Conservation (phyloP, 1,140 invertebrate genomes). For the Dysdera silvatica region DNA sequence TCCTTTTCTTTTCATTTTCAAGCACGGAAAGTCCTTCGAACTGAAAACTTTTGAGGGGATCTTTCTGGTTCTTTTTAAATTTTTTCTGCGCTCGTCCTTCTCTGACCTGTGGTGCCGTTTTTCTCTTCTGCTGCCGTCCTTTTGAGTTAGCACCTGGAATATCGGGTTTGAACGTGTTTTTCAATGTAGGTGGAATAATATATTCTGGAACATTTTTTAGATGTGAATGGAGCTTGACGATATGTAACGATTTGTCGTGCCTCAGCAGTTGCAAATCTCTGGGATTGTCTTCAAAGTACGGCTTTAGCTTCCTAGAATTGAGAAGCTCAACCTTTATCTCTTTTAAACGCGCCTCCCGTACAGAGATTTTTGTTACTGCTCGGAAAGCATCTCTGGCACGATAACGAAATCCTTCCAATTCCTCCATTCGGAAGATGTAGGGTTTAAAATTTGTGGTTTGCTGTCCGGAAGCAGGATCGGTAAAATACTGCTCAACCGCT, state of each 20-base stretch:
- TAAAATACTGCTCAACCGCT: conserved; percentile 56
- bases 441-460: conserved; percentile 54
- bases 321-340: conserved; percentile 94
- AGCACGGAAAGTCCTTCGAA: conserved; percentile 19
- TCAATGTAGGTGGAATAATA: conserved; percentile 49
- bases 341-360: conserved; percentile 83
- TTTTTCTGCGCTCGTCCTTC: neutral
- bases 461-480: conserved; percentile 9
- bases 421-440: conserved; percentile 88
- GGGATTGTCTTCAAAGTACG: conserved; percentile 93
- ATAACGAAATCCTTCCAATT: conserved; percentile 92
- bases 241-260: conserved; percentile 84
- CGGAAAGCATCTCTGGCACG: conserved; percentile 87
- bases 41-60: conserved; percentile 26
- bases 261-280: conserved; percentile 76
- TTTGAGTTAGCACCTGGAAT: neutral
- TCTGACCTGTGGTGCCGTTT: neutral
- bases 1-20: neutral
- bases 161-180: neutral
- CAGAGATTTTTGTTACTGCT: conserved; percentile 82
- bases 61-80: conserved; percentile 12
- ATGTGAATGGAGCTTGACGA: conserved; percentile 72
- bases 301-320: conserved; percentile 86
- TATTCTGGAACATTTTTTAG: conserved; percentile 91
- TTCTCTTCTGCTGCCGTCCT: neutral